Base-by-base conservation (phyloP, 2,888 invertebrate genomes). In the Erebia palarica region DNA sequence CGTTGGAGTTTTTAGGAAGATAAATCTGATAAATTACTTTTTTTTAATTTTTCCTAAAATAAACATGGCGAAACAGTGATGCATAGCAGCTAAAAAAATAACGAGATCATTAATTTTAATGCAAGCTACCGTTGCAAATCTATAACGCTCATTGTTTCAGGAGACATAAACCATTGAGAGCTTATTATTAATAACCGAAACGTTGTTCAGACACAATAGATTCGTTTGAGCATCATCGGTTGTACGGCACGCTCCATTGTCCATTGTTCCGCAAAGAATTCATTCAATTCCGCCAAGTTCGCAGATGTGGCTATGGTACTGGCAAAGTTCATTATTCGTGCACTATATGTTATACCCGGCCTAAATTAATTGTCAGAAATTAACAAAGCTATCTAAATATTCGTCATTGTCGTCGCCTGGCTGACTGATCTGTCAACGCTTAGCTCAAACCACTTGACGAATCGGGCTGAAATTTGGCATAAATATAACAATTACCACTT, bases 241-340 rank as follows among this genome's bases (percentile, higher is more conserved):
- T 71, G 71, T 73, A 75, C 58, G 75, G 80, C 83, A 82, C 82
- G 81, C 81, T 81, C 85, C 86, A 89, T 90, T 91, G 89, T 90
- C 82, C 87, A 89, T 90, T 90, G 88, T 89, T 77, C 79, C 80
- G 78, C 78, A 81, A 86, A 84, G 86, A 87, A 88, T 84, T 86
- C 86, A 84, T 88, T 86, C 85, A 84, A 83, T 88, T 86, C 84
- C 84, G 84, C 82, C 84, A 86, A 88, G 82, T 82, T 69, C 70
- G 70, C 65, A 57, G 68, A 63, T 66, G 58, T 66, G 57, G 47
- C 27, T 59, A 44, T 49, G 63, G 49, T 61, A 21, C 61, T 47
- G 61, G 47, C 18, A 63, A 58, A 65, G n/a, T 21, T 44, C 5
- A 51, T 59, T 65, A 64, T 64, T 13, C 49, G 47, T 36, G 49